A percentile compares a stretch with the other conserved stretches of the same genome.
phyloP scores from a whole-genome alignment of 2,113 vertebrate genomes.

The Psilopogon haemacephalus region DNA sequence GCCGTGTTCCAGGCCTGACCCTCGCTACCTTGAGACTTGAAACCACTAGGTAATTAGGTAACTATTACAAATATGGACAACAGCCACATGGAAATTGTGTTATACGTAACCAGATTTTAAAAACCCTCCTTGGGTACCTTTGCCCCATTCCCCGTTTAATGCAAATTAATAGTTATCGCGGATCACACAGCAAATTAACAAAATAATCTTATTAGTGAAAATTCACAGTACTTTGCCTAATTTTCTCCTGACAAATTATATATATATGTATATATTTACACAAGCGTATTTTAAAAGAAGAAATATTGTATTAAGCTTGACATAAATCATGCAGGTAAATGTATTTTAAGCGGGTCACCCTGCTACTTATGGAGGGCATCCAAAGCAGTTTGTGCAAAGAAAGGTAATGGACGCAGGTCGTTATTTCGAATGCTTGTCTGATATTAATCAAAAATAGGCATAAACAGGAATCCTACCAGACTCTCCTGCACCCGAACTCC shows the following conservation, averaged over 20 bases:
- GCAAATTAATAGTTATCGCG: neutral
- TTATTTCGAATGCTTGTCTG: neutral
- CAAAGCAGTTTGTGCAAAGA: neutral
- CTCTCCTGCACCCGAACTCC: slow-evolving; percentile 42
- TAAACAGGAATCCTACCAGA: slow-evolving; percentile 50
- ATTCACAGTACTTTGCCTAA: neutral
- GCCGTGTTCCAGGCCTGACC: slow-evolving; percentile 20
- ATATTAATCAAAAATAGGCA: neutral
- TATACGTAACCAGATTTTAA: neutral
- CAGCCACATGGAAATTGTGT: neutral
- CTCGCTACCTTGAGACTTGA: neutral
- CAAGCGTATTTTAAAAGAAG: neutral
- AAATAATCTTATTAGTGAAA: neutral
- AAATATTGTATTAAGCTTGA: neutral
- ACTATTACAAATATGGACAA: neutral
- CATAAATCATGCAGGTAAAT: accelerated
- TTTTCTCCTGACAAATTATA: neutral
- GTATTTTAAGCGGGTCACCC: neutral
- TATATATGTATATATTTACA: accelerated
- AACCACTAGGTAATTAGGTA: neutral
- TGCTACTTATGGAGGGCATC: neutral
- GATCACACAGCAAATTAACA: neutral
- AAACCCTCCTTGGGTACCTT: neutral
- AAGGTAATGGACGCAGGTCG: slow-evolving; percentile 40
- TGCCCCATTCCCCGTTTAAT: accelerated